Evolutionary conservation across 2,113 vertebrate genomes (phyloP), one percentile per base, ranked within the genome.

Genomic region (Pterocles burchelli): DNA sequence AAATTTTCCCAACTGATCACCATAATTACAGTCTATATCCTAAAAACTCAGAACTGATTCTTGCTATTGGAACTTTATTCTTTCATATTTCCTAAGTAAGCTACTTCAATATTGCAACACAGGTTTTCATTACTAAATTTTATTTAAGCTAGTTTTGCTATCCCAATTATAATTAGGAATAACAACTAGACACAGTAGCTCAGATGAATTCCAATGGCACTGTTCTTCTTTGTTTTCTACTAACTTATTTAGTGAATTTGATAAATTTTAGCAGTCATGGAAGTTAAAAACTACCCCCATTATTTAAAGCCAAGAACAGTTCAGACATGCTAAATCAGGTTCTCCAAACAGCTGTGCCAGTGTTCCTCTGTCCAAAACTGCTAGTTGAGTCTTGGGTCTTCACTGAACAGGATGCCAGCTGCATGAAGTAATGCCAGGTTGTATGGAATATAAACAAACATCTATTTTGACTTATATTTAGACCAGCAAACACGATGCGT

Each of bases 261-360:
- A 85, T 89, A 96, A 87, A 95, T 94, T 96, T 71, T 76, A 96
- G 78, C 80, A 82, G 87, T 87, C 74, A 95, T 67, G 38, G 55
- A 94, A 93, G 58, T 82, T 9, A 89, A 49, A 93, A 96, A 62
- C 62, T 84, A 25, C 46, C 73, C 68, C 49, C 29, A 59, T 17
- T 97, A 93, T 57, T 67, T 90, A 29, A 54, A 87, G 94, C 89
- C 90, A 95, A 95, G 55, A 95, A 74, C 89, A 91, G 80, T 91
- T 96, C 79, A 95, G 59, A 88, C 7, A 6, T 89, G 74, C 41
- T 95, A 78, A 83, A 96, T 95, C 85, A 96, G 84, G 74, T 96
- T 89, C 38, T 93, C 67, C 76, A 94, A 91, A 97, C 93, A 98
- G 90, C 96, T 98, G 95, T 96, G 97, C 71, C 93, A 91, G 14